These are phyloP conservation scores for Dendrolimus punctatus DNA, from an alignment of 1,140 invertebrate species.

Conservation along the genomic window DNA sequence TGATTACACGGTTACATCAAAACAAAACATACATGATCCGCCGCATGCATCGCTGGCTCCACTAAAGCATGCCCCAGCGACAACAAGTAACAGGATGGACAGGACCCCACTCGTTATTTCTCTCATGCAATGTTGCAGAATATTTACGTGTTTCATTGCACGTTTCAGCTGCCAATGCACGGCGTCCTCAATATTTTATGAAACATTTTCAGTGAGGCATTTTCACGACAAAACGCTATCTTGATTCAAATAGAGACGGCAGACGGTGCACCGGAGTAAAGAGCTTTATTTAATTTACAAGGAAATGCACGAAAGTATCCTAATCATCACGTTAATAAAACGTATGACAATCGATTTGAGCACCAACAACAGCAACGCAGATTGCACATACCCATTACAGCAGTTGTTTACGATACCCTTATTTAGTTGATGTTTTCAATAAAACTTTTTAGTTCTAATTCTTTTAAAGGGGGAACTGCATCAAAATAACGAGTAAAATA, in stretches of 20 bases:
- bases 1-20: no score
- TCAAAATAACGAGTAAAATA: no score
- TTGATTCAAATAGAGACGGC: not conserved
- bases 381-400: conserved; percentile 8
- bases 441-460: no score
- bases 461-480: no score
- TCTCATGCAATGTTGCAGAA: conserved; percentile 24
- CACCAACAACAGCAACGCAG: no score
- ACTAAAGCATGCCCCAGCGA: not conserved
- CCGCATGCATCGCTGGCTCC: not conserved
- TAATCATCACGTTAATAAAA: no score
- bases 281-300: no score
- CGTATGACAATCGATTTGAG: no score
- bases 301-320: no score
- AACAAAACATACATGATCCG: no score
- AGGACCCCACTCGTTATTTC: conserved; percentile 22
- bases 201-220: conserved; percentile 14
- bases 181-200: conserved; percentile 18
- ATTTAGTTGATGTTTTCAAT: no score
- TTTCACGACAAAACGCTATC: conserved; percentile 17
- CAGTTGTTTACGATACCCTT: not conserved
- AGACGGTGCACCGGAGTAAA: no score
- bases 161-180: conserved; percentile 25
- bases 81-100: conserved; percentile 9
- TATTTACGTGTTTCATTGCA: conserved; percentile 21